These are phyloP conservation scores for Melinaea marsaeus DNA, from an alignment of 2,888 invertebrate species.

Conservation along the genomic window DNA sequence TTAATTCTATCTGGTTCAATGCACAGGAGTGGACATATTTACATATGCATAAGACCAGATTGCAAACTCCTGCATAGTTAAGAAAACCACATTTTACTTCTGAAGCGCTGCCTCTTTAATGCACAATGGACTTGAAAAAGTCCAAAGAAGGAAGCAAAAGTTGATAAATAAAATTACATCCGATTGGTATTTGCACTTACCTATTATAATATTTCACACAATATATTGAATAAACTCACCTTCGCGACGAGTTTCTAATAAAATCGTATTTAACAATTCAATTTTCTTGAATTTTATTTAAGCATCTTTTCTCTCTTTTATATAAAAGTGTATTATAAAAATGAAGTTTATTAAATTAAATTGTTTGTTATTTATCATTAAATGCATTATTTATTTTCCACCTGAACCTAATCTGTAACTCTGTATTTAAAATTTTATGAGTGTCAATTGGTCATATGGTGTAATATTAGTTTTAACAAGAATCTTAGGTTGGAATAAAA, in stretches of 20 bases:
- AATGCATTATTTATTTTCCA: no score
- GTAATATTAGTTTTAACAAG: no score
- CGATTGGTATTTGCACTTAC: constrained; percentile 50
- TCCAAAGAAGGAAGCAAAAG: background rate
- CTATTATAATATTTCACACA: constrained; percentile 33
- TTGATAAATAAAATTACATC: constrained; percentile 38
- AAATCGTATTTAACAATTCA: constrained; percentile 8
- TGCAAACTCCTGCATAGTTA: constrained; percentile 13
- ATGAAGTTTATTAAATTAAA: no score
- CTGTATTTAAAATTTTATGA: no score
- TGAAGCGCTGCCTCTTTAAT: constrained; percentile 1
- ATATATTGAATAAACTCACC: constrained; percentile 22
- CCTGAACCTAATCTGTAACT: no score
- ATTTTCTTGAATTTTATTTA: background rate
- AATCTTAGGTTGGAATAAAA: no score
- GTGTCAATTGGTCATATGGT: no score
- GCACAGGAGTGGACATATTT: constrained; percentile 12
- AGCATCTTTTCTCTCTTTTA: constrained; percentile 6
- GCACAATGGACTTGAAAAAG: constrained; percentile 39
- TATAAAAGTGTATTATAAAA: background rate
- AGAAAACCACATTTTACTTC: constrained; percentile 17
- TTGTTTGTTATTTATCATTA: no score
- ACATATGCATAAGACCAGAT: constrained; percentile 19
- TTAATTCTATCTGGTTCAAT: constrained; percentile 17
- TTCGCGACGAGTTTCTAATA: constrained; percentile 20